phyloP scores from a whole-genome alignment of 1,140 invertebrate genomes.

The Heliconius himera region DNA sequence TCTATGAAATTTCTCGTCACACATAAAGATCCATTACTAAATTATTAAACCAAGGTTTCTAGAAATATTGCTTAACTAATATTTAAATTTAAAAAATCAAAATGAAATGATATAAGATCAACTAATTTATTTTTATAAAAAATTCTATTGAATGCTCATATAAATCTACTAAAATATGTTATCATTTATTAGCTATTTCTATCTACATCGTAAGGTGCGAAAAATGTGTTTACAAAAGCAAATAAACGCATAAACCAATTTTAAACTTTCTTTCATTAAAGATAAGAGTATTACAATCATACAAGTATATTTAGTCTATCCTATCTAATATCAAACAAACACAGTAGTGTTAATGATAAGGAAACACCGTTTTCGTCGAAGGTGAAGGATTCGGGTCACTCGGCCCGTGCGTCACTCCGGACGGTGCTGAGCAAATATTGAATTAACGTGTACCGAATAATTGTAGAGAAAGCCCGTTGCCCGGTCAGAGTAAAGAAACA shows the following conservation, averaged over 20 bases:
- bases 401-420: slow-evolving; percentile 48
- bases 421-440: slow-evolving; percentile 74
- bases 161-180: too few relatives aligned
- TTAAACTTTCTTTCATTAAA: background rate
- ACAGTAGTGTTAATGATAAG: slow-evolving; percentile 47
- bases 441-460: slow-evolving; percentile 74
- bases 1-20: slow-evolving; percentile 34
- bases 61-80: background rate
- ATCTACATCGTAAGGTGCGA: background rate
- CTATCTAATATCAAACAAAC: slow-evolving; percentile 26
- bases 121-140: background rate
- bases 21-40: slow-evolving; percentile 7
- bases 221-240: background rate
- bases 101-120: too few relatives aligned
- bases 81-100: background rate
- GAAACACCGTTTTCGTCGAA: slow-evolving; percentile 52
- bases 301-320: slow-evolving; percentile 4
- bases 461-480: slow-evolving; percentile 68
- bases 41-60: background rate
- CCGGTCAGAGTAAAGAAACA: slow-evolving; percentile 47
- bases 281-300: background rate
- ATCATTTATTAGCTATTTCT: too few relatives aligned
- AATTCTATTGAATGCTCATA: background rate
- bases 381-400: slow-evolving; percentile 69
- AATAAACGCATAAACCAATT: background rate